Evolutionary conservation across 2,797 vertebrate species (phyloP), one percentile per base, ranked within the genome.

Genomic region (Cossypha niveicapilla): DNA sequence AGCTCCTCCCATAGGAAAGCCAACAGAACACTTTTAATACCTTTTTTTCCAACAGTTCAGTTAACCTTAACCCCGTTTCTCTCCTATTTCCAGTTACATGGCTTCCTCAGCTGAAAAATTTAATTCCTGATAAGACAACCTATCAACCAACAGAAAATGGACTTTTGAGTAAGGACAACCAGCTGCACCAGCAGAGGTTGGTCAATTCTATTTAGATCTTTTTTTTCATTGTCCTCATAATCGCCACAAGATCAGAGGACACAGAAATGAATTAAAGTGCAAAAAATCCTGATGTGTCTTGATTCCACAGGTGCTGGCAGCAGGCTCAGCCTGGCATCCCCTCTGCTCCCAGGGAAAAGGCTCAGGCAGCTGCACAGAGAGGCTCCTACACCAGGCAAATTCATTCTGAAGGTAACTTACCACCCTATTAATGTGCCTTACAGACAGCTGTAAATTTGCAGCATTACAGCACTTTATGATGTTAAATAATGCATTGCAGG

Each of bases 121-220:
- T 94, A 97, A 95, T 96, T 96, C 79, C 67, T 7, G 96, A 93
- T 96, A 96, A 96, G 82, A 83, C 80, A 76, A 88, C 73, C 82
- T 93, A 93, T 93, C 83, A 90, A 86, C 63, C 57, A 73, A 79
- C 51, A 82, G 70, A 79, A 96, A 95, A 96, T 81, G 24, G 88
- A 84, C 90, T 95, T 92, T 30, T 81, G 68, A 86, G 62, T 89
- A 92, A 85, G 92, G 90, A 92, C 88, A 89, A 85, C 37, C 6
- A 1, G 47, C 71, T 75, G 81, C 50, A 72, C 34, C 75, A 66
- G 54, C 4, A 1, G 23, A 89, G 42, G 63, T 24, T 81, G 82
- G 62, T 91, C 78, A 90, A 77, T 87, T 78, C 86, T 34, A 32
- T 51, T 61, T 32, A 50, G 61, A 34, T 63, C 63, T 70, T 76